Evolutionary conservation across 2,888 invertebrate genomes (phyloP), one percentile per base, ranked within the genome.

Genomic region (Oxystoma pomonae): DNA sequence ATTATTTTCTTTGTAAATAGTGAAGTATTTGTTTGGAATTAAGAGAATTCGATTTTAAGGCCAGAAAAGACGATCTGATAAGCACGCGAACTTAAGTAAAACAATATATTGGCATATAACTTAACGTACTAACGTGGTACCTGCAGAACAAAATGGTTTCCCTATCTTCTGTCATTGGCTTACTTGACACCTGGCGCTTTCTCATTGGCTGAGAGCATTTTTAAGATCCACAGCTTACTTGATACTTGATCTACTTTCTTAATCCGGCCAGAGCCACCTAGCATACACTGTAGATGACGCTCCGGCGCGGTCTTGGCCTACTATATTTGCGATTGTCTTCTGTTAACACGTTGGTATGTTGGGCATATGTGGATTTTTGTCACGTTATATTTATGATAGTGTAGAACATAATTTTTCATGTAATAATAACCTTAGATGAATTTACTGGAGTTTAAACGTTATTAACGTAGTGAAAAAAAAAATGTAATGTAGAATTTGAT

Each of bases 401-500:
- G 60, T 60, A 61, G 55, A 58, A 7, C 35, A 35, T 35, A 60
- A 62, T 55, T 55, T 65, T 67, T 65, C 62, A 58, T 67, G 63
- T 67, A 66, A 65, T n/a, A n/a, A n/a, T 60, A 62, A 63, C 63
- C 60, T 63, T 67, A 65, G 68, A 66, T 65, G 65, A 68, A 66
- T 68, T 66, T 68, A 67, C 63, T 57, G 61, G 16, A 58, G 52
- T 61, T 18, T 17, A 3, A 57, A 65, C 61, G 62, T 60, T 63
- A 65, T 60, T 67, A 65, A 66, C 63, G 65, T 68, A 71, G 65
- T 35, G 35, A 35, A 35, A 35, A 35, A 35, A 68, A 66, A 64
- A 70, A 68, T 65, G 67, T 70, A 70, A 68, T 71, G 74, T 76
- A 76, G 76, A 75, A 73, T 73, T 75, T 74, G 74, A 72, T 74